phyloP scores from a whole-genome alignment of 1,140 invertebrate species.

The Matsumurasca onukii region DNA sequence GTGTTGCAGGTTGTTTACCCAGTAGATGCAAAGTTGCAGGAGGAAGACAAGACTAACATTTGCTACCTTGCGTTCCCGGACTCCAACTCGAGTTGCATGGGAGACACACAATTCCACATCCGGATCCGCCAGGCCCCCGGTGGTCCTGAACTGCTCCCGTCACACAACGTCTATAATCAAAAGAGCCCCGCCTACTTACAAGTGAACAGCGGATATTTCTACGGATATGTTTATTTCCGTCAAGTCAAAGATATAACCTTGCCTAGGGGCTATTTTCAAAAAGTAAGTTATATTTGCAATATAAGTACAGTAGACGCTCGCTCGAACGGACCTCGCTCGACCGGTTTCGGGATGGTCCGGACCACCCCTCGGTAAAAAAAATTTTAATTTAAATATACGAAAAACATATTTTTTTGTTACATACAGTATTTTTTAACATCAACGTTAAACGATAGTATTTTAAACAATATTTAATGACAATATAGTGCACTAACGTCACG shows the following conservation, averaged over 20 bases:
- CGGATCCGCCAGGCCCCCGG: constrained; percentile 62
- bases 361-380: no score
- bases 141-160: constrained; percentile 17
- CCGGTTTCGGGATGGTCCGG: no score
- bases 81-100: constrained; percentile 98
- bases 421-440: no score
- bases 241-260: constrained; percentile 94
- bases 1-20: constrained; percentile 82
- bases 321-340: no score
- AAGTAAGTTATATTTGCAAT: constrained; percentile 57
- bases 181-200: constrained; percentile 71
- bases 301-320: no score
- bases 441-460: no score
- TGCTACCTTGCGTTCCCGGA: constrained; percentile 99
- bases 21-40: constrained; percentile 73
- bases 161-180: constrained; percentile 62
- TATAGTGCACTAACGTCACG: no score
- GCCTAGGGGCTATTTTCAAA: constrained; percentile 97
- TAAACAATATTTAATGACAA: no score
- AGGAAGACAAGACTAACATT: constrained; percentile 95
- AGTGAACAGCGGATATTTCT: constrained; percentile 79
- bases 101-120: constrained; percentile 96
- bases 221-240: constrained; percentile 98
- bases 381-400: no score
- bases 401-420: no score